Evolutionary conservation across 2,797 vertebrate species (phyloP).

Genomic region (Salarias fasciatus): DNA sequence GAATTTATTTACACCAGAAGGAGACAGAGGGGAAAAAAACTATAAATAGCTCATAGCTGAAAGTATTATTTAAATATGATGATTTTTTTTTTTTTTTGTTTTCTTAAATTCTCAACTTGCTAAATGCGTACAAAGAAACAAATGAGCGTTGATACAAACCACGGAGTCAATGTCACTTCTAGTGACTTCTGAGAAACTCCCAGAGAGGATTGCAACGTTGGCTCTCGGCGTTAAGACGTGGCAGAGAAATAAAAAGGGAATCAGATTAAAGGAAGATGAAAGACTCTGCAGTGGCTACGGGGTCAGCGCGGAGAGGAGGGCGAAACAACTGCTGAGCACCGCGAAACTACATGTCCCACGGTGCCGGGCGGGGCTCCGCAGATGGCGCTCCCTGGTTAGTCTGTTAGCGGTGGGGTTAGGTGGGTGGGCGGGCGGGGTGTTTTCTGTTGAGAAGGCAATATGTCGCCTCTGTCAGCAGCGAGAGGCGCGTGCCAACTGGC

Average conservation of each 20-base stretch:
- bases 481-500: constrained; percentile 66
- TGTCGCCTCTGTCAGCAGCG: constrained; percentile 66
- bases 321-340: constrained; percentile 53
- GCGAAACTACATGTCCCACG: constrained; percentile 64
- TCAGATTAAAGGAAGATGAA: constrained; percentile 33
- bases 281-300: constrained; percentile 16
- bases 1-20: too few species aligned
- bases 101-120: too few species aligned
- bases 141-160: too few species aligned
- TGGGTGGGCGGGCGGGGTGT: constrained; percentile 9
- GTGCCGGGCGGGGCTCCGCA: constrained; percentile 67
- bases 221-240: not conserved
- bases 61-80: too few species aligned
- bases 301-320: constrained; percentile 45
- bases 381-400: constrained; percentile 74
- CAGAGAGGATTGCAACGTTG: not conserved
- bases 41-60: too few species aligned
- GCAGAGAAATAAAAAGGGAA: not conserved
- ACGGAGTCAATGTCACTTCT: too few species aligned
- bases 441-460: constrained; percentile 76
- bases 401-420: constrained; percentile 12
- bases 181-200: not conserved
- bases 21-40: too few species aligned
- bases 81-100: too few species aligned
- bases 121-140: too few species aligned